Conservation (phyloP, 2,888 invertebrate species). For the Lasioglossum pauxillum region DNA sequence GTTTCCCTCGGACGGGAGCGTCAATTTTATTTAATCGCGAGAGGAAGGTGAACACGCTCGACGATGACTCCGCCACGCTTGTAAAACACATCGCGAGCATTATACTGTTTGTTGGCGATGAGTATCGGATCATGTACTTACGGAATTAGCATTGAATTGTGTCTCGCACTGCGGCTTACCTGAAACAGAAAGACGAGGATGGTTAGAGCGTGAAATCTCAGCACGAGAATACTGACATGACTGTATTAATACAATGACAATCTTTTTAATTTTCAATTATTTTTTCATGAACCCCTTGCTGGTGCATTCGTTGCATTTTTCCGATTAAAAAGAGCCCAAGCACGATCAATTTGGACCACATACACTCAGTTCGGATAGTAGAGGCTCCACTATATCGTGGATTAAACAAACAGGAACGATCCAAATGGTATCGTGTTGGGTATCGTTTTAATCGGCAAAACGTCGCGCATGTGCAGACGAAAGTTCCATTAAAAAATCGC, state of each 20-base stretch:
- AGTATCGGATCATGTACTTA: neutral
- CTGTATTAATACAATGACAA: no score
- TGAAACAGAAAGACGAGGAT: neutral
- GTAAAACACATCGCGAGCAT: neutral
- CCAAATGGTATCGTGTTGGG: neutral
- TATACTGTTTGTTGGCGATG: neutral
- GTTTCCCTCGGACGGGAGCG: neutral
- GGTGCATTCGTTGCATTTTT: neutral
- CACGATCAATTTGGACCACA: neutral
- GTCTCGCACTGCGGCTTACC: neutral
- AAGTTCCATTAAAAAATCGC: neutral
- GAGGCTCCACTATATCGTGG: neutral
- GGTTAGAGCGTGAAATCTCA: neutral
- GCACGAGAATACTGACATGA: neutral
- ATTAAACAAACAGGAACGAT: neutral
- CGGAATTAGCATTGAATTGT: slow-evolving; percentile 3
- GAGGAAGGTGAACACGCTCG: neutral
- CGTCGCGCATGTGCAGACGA: no score
- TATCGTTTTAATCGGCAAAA: neutral
- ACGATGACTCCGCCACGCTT: neutral
- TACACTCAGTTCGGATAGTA: neutral
- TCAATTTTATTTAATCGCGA: neutral
- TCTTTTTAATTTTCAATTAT: no score
- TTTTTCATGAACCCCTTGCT: no score
- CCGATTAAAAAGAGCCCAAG: neutral